phyloP scores from a whole-genome alignment of 2,888 invertebrate genomes.

The Clivina fossor region DNA sequence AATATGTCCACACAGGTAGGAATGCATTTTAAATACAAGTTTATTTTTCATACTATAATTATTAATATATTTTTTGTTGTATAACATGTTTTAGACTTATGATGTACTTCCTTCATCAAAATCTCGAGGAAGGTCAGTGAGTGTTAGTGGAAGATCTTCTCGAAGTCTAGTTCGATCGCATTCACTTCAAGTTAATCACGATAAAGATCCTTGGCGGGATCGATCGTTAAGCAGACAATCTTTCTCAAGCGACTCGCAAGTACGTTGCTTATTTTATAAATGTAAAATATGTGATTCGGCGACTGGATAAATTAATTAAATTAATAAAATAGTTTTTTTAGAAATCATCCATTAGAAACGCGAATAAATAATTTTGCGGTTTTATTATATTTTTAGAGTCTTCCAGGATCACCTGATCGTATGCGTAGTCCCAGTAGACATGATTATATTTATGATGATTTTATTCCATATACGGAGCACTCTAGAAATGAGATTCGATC shows the following conservation, averaged over 20 bases:
- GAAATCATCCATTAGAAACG: too few relatives aligned
- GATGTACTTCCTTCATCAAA: constrained; percentile 49
- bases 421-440: constrained; percentile 56
- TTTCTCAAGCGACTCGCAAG: constrained; percentile 67
- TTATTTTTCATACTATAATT: constrained; percentile 5
- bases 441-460: constrained; percentile 45
- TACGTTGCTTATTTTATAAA: too few relatives aligned
- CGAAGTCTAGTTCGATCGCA: constrained; percentile 48
- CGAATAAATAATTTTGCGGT: background rate
- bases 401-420: constrained; percentile 57
- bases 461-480: constrained; percentile 41
- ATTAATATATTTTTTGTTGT: constrained; percentile 21
- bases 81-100: constrained; percentile 56
- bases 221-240: constrained; percentile 68
- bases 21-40: constrained; percentile 2
- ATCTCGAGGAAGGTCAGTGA: constrained; percentile 43
- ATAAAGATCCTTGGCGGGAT: constrained; percentile 53
- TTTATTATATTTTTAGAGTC: constrained; percentile 53
- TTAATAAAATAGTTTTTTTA: too few relatives aligned
- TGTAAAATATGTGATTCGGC: too few relatives aligned
- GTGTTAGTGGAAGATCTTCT: constrained; percentile 42
- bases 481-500: constrained; percentile 39
- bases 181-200: constrained; percentile 47
- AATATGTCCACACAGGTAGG: constrained; percentile 77
- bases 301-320: too few relatives aligned